These are phyloP conservation scores for Nomada fabriciana DNA, from an alignment of 2,888 invertebrate species.

Conservation along the genomic window DNA sequence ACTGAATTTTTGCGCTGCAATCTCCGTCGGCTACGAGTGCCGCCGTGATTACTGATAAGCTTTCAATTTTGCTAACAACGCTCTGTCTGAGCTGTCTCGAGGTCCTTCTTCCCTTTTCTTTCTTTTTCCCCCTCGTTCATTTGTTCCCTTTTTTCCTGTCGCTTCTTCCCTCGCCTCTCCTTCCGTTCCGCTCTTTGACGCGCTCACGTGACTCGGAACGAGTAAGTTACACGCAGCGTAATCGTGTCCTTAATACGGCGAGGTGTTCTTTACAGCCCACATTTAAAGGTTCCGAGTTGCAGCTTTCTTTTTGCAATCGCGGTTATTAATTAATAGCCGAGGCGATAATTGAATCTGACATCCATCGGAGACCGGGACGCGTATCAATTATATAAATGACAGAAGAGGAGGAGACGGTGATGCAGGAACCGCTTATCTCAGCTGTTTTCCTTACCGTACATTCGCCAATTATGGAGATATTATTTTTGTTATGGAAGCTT, in stretches of 20 bases:
- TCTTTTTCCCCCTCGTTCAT: not conserved
- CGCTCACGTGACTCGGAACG: conserved; percentile 2
- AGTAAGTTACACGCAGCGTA: not conserved
- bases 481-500: conserved; percentile 3
- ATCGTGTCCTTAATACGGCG: not conserved
- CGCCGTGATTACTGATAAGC: conserved; percentile 44
- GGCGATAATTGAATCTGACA: not conserved
- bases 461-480: not conserved
- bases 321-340: not conserved
- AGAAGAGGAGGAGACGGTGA: not conserved
- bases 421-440: not conserved
- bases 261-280: not conserved
- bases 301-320: not conserved
- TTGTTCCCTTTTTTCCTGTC: not conserved
- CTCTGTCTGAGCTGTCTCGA: not conserved
- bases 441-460: not conserved
- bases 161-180: not conserved
- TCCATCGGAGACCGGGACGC: not conserved
- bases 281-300: too few relatives aligned
- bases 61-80: conserved; percentile 49
- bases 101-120: not conserved
- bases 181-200: too few relatives aligned
- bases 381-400: not conserved
- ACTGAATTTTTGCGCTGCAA: conserved; percentile 43
- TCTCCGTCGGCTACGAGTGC: conserved; percentile 2